Evolutionary conservation across 2,113 vertebrate genomes (phyloP), one percentile per base, ranked within the genome.

Genomic region (Phoxinus phoxinus): DNA sequence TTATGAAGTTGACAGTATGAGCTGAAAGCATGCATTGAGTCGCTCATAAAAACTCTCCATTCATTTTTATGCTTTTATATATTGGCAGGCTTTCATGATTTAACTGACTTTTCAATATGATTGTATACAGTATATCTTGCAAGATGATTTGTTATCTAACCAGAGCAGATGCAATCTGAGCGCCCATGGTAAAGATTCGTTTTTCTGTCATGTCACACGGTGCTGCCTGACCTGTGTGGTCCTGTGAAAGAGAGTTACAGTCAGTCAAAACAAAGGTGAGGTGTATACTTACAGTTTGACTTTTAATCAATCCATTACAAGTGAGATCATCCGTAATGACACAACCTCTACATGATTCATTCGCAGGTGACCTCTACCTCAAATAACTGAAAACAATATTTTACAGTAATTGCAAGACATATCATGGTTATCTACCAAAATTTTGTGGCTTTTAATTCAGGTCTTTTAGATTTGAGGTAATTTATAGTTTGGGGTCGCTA

Each of bases 141-240:
- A 59, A 59, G 13, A 37, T 27, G 21, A 44, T 9, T 23, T 30
- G 12, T 44, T 46, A 84, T 93, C 94, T 84, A n/a, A 95, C 95
- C 94, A 95, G 92, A 78, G 94, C 95, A n/a, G 93, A 93, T 23
- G 91, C 93, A 86, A 95, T 93, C 82, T 95, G 94, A 87, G 85
- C 81, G 0, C 91, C 93, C 94, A 95, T 95, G 86, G 27, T 91
- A 90, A 93, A 94, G 88, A 95, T 86, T 53, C 44, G 87, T 87
- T 89, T 94, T 87, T 95, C 94, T 2, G 95, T 95, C 63, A 95
- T 80, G 30, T 92, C 84, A 87, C 88, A 93, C 1, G 89, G 37
- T 11, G 83, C 15, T 71, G 87, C 89, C 2, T 6, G 21, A 59
- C 81, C 35, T 0, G 87, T 0, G 23, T 86, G 87, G 6, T 90